Conservation (phyloP, 2,888 invertebrate species). For the Catocala nupta region DNA sequence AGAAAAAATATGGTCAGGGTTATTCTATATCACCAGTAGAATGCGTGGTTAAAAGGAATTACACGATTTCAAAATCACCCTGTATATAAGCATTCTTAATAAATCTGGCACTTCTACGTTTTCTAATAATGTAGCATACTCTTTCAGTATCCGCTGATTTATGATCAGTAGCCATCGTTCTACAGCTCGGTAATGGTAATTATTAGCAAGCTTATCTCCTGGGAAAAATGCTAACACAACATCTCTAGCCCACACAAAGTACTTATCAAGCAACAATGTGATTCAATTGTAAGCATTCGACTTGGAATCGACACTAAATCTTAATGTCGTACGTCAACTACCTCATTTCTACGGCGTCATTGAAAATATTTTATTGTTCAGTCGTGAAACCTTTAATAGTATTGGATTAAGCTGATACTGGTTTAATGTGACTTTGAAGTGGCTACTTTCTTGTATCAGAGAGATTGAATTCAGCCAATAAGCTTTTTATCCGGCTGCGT, state of each 20-base stretch:
- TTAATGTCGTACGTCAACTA: constrained; percentile 58
- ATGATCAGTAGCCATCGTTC: no score
- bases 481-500: not conserved
- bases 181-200: no score
- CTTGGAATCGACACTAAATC: constrained; percentile 65
- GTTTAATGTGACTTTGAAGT: not conserved
- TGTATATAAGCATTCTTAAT: no score
- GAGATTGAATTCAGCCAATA: constrained; percentile 5
- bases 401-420: constrained; percentile 37
- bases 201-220: not conserved
- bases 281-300: constrained; percentile 27
- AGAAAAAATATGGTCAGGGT: no score
- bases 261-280: constrained; percentile 51
- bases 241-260: constrained; percentile 6
- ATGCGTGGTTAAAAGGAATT: no score
- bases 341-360: constrained; percentile 67
- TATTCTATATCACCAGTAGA: no score
- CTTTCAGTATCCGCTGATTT: no score
- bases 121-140: no score
- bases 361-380: constrained; percentile 66
- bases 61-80: no score
- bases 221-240: not conserved
- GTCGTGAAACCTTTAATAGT: constrained; percentile 37
- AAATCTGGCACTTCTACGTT: no score
- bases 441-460: constrained; percentile 10